Conservation (phyloP, 2,888 invertebrate genomes). For the Spilarctia lutea region DNA sequence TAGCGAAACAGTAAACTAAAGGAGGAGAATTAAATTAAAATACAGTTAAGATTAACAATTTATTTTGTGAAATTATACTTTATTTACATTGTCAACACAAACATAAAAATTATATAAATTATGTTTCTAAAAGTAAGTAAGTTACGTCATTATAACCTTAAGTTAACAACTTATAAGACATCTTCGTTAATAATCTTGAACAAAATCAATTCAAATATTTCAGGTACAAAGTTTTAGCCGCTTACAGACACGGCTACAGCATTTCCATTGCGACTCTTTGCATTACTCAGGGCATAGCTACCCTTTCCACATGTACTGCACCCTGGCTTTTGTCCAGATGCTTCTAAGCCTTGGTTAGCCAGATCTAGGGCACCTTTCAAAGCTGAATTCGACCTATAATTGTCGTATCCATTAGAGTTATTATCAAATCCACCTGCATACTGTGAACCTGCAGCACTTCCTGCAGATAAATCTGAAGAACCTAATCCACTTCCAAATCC, state of each 20-base stretch:
- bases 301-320: slow-evolving; percentile 74
- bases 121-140: neutral
- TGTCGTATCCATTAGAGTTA: slow-evolving; percentile 27
- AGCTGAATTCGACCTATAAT: slow-evolving; percentile 53
- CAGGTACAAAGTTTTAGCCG: slow-evolving; percentile 57
- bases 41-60: neutral
- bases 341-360: slow-evolving; percentile 69
- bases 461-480: slow-evolving; percentile 9
- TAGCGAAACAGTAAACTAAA: too few species aligned
- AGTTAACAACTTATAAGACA: neutral
- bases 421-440: slow-evolving; percentile 19
- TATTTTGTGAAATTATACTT: neutral
- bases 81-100: neutral
- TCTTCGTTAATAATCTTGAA: neutral
- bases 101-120: neutral
- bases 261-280: slow-evolving; percentile 73
- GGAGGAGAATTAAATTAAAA: neutral
- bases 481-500: slow-evolving; percentile 8
- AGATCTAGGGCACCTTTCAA: slow-evolving; percentile 69
- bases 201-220: neutral
- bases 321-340: slow-evolving; percentile 51
- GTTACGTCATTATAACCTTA: neutral
- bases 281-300: slow-evolving; percentile 77
- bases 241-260: slow-evolving; percentile 79
- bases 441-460: neutral